Base-by-base conservation (phyloP, 2,888 invertebrate species). In the Leptogaster cylindrica region DNA sequence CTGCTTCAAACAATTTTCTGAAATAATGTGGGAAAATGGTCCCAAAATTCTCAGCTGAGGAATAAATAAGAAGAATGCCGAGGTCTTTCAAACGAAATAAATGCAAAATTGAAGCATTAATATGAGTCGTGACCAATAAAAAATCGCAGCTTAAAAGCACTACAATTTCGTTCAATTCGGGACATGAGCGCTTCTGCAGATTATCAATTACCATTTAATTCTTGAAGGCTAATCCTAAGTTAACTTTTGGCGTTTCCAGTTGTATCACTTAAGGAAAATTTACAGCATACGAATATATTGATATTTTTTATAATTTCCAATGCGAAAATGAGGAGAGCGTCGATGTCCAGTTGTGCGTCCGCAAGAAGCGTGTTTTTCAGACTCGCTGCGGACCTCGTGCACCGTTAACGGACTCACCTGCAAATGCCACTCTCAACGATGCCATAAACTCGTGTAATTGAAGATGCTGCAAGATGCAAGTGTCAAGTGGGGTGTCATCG, bases 401-500 rank as follows among this genome's bases (percentile, higher is more conserved):
- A 27, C 55, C 39, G 39, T 58, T 58, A 61, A 61, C 44, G 28
- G 61, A 61, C 1, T 44, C 44, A 44, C 27, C 61, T 44, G 44
- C 44, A 61, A 61, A 61, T 61, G 61, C 61, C 61, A 61, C 44
- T 44, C 44, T 10, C 44, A 27, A 27, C 44, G 61, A 61, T 61
- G 61, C 61, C 33, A 64, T 64, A 36, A 64, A 48, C 33, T 33
- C 48, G 50, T 64, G 50, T 50, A 50, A 48, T 64, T 64, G 50
- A 64, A 64, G 64, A 48, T 23, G 23, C 31, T 14, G 48, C 36
- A 31, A 55, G 36, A 48, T 64, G 48, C 50, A 61, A 61, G 44
- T 61, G 61, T 44, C 61, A 41, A 65, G 65, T 65, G 65, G 65
- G 65, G 50, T 50, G 50, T 39, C 51, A 36, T 10, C 61, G 7